These are phyloP conservation scores for Sitta europaea DNA, from an alignment of 2,113 vertebrate genomes.

Conservation along the genomic window DNA sequence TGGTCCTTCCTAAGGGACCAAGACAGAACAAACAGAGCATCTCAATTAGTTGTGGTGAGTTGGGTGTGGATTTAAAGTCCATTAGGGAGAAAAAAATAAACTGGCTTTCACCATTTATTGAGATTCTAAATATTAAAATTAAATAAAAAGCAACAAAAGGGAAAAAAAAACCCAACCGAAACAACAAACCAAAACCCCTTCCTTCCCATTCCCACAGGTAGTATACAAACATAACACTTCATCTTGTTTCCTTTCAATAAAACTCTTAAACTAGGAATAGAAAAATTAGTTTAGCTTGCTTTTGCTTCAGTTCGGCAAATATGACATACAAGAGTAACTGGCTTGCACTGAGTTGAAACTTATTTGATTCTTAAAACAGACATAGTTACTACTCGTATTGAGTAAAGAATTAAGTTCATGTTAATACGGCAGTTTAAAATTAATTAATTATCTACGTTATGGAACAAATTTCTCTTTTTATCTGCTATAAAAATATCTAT, in stretches of 20 bases:
- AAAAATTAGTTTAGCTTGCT: background rate
- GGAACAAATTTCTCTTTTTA: background rate
- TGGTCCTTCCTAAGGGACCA: background rate
- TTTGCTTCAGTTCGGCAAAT: background rate
- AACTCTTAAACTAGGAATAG: background rate
- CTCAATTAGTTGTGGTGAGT: rapidly evolving
- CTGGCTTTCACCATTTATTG: background rate
- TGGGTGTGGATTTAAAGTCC: background rate
- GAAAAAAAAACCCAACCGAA: background rate
- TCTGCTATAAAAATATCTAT: background rate
- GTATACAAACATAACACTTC: background rate
- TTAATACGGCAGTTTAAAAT: background rate
- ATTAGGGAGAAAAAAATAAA: background rate
- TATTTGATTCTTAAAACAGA: background rate
- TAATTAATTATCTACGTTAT: background rate
- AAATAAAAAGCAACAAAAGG: background rate
- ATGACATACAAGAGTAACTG: background rate
- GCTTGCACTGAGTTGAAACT: background rate
- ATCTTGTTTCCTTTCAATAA: background rate
- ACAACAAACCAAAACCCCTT: background rate
- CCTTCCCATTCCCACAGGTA: background rate
- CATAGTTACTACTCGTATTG: background rate
- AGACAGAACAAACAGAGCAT: background rate
- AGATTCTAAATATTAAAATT: background rate
- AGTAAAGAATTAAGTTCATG: background rate